phyloP scores from a whole-genome alignment of 2,797 vertebrate species.

The Sebastes paucispinis region DNA sequence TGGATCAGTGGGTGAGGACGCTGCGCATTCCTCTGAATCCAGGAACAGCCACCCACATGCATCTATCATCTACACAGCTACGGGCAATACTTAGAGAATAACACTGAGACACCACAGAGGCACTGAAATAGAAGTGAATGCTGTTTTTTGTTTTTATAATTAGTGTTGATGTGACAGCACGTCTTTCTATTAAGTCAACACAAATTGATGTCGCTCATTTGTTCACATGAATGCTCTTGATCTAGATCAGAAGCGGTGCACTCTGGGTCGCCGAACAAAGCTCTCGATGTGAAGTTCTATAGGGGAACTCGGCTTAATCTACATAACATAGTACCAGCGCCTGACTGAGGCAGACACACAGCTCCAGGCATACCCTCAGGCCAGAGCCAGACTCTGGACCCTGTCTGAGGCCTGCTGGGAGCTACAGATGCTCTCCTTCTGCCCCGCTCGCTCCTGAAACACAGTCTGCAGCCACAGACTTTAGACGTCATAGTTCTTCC shows the following conservation, averaged over 20 bases:
- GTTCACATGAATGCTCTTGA: slow-evolving; percentile 27
- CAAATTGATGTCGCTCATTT: slow-evolving; percentile 23
- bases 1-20: slow-evolving; percentile 62
- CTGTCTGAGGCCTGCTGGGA: slow-evolving; percentile 47
- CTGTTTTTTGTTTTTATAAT: slow-evolving; percentile 56
- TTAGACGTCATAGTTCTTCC: background rate
- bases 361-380: slow-evolving; percentile 63
- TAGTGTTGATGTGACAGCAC: slow-evolving; percentile 33
- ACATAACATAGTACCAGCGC: slow-evolving; percentile 26
- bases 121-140: slow-evolving; percentile 65
- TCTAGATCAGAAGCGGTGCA: slow-evolving; percentile 36
- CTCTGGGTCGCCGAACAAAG: slow-evolving; percentile 24
- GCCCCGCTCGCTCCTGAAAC: slow-evolving; percentile 12
- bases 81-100: slow-evolving; percentile 62
- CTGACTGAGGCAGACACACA: slow-evolving; percentile 51
- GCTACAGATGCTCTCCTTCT: slow-evolving; percentile 19
- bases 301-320: slow-evolving; percentile 45
- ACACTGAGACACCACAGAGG: slow-evolving; percentile 49
- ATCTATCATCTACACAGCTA: slow-evolving; percentile 67
- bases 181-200: slow-evolving; percentile 37
- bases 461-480: slow-evolving; percentile 8
- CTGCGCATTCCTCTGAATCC: slow-evolving; percentile 49
- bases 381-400: slow-evolving; percentile 42
- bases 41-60: slow-evolving; percentile 71
- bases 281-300: slow-evolving; percentile 16